A percentile compares a stretch with the other conserved stretches of the same genome.
phyloP scores from a whole-genome alignment of 2,888 invertebrate species.

The Octonoba sinensis region DNA sequence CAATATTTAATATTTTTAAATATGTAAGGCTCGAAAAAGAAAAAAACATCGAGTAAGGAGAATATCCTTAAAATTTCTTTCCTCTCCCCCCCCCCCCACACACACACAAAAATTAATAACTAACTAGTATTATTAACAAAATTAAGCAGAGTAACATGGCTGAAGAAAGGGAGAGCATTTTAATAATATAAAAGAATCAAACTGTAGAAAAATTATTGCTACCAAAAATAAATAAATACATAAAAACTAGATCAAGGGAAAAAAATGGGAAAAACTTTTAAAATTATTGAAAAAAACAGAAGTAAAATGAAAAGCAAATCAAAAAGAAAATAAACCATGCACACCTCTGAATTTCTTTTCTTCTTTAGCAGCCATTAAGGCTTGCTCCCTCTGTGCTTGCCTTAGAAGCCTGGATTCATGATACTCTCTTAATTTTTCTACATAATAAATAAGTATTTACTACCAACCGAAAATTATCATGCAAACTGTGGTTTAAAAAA shows the following conservation, averaged over 20 bases:
- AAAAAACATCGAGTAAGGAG: no score
- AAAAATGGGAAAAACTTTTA: not conserved
- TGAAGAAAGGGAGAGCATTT: no score
- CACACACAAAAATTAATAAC: not conserved
- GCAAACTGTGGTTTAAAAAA: no score
- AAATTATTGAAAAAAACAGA: not conserved
- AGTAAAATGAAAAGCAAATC: constrained; percentile 29
- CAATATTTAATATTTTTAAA: no score
- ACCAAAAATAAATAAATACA: not conserved
- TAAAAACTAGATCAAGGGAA: not conserved
- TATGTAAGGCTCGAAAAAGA: no score
- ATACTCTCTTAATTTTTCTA: constrained; percentile 45
- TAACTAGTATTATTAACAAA: not conserved
- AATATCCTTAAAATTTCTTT: no score
- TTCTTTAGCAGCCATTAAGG: constrained; percentile 61
- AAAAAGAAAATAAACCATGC: constrained; percentile 35
- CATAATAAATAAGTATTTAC: constrained; percentile 13
- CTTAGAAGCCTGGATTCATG: constrained; percentile 45
- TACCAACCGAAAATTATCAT: no score
- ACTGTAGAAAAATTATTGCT: not conserved
- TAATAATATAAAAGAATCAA: no score
- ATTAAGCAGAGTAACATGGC: not conserved
- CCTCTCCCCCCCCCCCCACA: no score
- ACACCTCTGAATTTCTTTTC: constrained; percentile 57
- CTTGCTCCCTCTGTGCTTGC: constrained; percentile 55